These are phyloP conservation scores for Conomelus anceps DNA, from an alignment of 2,888 invertebrate genomes.

Conservation along the genomic window DNA sequence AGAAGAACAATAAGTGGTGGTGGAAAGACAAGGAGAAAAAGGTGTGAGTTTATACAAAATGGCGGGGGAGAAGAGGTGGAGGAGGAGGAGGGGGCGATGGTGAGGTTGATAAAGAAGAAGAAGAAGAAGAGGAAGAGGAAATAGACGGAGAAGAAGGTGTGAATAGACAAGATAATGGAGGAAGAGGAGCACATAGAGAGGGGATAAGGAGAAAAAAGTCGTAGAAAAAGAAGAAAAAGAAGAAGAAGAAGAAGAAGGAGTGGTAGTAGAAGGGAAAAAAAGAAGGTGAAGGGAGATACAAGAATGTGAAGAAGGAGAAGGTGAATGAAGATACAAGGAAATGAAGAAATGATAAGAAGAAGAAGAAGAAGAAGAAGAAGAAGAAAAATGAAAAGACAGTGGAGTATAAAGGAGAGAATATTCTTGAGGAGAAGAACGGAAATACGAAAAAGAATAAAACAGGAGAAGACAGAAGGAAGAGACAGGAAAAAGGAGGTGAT, in stretches of 20 bases:
- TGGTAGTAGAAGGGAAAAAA: neutral
- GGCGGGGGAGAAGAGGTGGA: too few relatives aligned
- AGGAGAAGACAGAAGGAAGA: too few relatives aligned
- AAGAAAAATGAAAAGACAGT: neutral
- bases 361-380: neutral
- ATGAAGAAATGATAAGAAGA: neutral
- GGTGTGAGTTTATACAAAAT: too few relatives aligned
- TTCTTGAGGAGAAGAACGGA: conserved; percentile 8
- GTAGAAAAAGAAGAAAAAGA: neutral
- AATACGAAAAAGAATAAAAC: too few relatives aligned
- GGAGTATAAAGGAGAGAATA: neutral
- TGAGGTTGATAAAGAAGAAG: too few relatives aligned
- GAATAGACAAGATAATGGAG: too few relatives aligned
- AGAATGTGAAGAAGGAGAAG: neutral
- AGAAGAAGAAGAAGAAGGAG: neutral
- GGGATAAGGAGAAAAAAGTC: neutral
- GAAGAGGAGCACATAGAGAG: neutral
- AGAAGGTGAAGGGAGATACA: neutral
- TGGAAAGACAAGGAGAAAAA: too few relatives aligned
- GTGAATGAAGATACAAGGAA: neutral
- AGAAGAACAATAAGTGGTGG: too few relatives aligned
- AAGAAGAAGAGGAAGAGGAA: too few relatives aligned
- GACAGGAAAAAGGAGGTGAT: neutral
- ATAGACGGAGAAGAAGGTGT: too few relatives aligned
- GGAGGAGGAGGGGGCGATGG: too few relatives aligned